phyloP scores from a whole-genome alignment of 2,797 vertebrate species.

The Phrynocephalus guinanensis region DNA sequence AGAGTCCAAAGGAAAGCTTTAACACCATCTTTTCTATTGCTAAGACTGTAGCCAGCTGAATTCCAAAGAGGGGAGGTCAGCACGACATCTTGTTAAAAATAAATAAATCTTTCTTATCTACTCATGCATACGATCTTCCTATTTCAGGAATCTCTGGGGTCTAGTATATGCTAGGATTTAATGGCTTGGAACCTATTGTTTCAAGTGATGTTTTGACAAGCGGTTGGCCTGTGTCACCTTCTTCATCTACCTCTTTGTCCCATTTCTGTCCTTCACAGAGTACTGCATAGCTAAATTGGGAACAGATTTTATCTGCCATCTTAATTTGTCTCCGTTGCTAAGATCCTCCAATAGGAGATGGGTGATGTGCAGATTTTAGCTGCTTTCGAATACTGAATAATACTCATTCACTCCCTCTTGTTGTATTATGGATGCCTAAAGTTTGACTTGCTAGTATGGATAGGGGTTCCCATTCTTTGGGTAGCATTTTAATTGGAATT shows the following conservation, averaged over 20 bases:
- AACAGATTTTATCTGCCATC: slow-evolving; percentile 30
- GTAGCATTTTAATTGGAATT: neutral
- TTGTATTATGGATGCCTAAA: neutral
- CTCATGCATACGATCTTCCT: slow-evolving; percentile 31
- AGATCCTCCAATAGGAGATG: slow-evolving; percentile 11
- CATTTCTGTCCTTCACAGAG: slow-evolving; percentile 29
- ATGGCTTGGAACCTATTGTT: slow-evolving; percentile 59
- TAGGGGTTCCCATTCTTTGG: neutral
- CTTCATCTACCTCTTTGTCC: neutral
- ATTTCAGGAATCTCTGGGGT: slow-evolving; percentile 49
- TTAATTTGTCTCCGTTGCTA: slow-evolving; percentile 21
- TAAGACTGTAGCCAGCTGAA: slow-evolving; percentile 9
- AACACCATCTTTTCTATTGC: slow-evolving; percentile 24
- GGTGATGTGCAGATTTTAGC: slow-evolving; percentile 12
- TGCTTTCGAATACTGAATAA: neutral
- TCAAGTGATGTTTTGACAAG: slow-evolving; percentile 56
- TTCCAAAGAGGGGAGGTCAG: slow-evolving; percentile 43
- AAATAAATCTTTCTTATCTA: slow-evolving; percentile 43
- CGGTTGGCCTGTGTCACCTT: slow-evolving; percentile 34
- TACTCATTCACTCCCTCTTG: slow-evolving; percentile 5
- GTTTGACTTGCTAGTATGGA: neutral
- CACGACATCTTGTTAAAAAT: slow-evolving; percentile 40
- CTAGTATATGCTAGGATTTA: slow-evolving; percentile 49
- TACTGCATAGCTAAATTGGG: neutral
- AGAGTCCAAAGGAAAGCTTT: neutral